Base-by-base conservation (phyloP, 2,113 vertebrate species). In the Oncorhynchus mykiss region DNA sequence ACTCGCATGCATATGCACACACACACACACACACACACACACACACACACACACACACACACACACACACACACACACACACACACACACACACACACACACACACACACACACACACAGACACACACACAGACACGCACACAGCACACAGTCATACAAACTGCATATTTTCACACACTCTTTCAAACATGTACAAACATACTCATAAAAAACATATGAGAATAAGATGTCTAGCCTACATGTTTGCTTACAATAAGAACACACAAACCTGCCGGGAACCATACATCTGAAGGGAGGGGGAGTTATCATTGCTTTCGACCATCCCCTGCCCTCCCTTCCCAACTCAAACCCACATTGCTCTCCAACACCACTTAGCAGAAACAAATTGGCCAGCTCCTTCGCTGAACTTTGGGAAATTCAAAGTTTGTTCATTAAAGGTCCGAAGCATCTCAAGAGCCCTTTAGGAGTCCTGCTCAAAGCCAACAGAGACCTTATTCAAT, bases 311-410 rank as follows among this genome's bases (percentile, higher is more conserved):
- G 51, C 51, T 72, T 12, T 39, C 67, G 7, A 7, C 66, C 66
- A 67, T 67, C 22, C 74, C 31, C 4, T 31, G 49, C 14, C 22
- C 27, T 51, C 82, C 14, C 22, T 18, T 51, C 82, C 80, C n/a
- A 2, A 49, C 84, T 81, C 85, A 90, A 90, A 78, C 88, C 85
- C 22, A 24, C 88, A 92, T 92, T 92, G 88, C 88, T 90, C 88
- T 78, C 84, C 89, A 86, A 88, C 86, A 88, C 87, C 13, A 67
- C 88, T 88, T 88, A 83, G 31, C 84, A 84, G 88, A 89, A 91
- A 91, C 89, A 92, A 91, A 92, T 85, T 89, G 80, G 84, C 84
- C 86, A 48, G 88, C 90, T 91, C 91, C 91, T 90, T 90, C 91
- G 3, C 80, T 76, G 78, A 0, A 57, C 85, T 81, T 88, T 91